These are phyloP conservation scores for Diplodus puntazzo DNA, from an alignment of 2,797 vertebrate genomes.

Conservation along the genomic window DNA sequence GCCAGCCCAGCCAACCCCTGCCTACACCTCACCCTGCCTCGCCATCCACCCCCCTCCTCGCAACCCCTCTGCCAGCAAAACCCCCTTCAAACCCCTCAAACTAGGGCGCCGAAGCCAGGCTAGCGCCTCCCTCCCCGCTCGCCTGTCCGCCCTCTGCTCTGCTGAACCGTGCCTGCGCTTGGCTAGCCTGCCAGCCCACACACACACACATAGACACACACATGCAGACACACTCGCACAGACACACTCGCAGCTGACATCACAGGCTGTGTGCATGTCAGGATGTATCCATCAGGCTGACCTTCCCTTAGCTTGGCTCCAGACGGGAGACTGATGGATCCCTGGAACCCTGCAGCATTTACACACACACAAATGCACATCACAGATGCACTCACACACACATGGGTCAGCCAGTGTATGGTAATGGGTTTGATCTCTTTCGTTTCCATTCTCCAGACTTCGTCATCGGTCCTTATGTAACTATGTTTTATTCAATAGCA, in stretches of 20 bases:
- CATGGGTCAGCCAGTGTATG: constrained; percentile 31
- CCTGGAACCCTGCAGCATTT: constrained; percentile 69
- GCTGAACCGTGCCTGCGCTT: constrained; percentile 58
- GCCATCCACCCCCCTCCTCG: constrained; percentile 31
- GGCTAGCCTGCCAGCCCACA: constrained; percentile 38
- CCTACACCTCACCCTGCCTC: constrained; percentile 47
- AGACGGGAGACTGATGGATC: constrained; percentile 78
- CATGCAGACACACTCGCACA: constrained; percentile 21
- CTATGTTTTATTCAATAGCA: constrained; percentile 59
- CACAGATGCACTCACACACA: constrained; percentile 23
- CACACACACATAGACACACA: constrained; percentile 25
- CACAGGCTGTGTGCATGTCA: constrained; percentile 84
- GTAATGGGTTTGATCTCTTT: constrained; percentile 59
- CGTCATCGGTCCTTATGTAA: constrained; percentile 44
- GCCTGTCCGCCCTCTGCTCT: constrained; percentile 72
- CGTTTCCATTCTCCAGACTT: constrained; percentile 55
- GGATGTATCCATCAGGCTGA: constrained; percentile 86
- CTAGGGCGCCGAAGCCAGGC: constrained; percentile 71
- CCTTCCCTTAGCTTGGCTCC: constrained; percentile 82
- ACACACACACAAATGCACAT: constrained; percentile 52
- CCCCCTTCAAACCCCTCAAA: constrained; percentile 60
- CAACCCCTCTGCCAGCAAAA: constrained; percentile 54
- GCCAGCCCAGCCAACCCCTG: constrained; percentile 56
- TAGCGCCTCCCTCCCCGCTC: constrained; percentile 62
- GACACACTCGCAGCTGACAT: constrained; percentile 77